Conservation (phyloP, 2,113 vertebrate genomes). For the Centropristis striata region DNA sequence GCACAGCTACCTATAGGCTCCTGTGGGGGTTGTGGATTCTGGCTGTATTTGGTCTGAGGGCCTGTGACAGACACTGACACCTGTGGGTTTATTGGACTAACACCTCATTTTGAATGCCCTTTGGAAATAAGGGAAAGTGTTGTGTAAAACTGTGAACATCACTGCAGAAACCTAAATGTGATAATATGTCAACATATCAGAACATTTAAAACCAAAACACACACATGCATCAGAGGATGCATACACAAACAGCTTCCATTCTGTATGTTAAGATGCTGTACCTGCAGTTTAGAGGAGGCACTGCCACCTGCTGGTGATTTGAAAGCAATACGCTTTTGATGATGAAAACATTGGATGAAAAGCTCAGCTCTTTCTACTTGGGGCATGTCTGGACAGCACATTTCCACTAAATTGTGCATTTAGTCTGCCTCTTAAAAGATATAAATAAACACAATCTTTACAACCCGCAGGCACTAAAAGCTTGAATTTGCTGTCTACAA, state of each 20-base stretch:
- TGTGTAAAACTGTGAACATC: neutral
- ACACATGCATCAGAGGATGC: neutral
- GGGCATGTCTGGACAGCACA: neutral
- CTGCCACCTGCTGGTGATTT: constrained; percentile 69
- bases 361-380: neutral
- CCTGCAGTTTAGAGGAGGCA: neutral
- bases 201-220: constrained; percentile 5
- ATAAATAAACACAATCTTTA: neutral
- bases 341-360: neutral
- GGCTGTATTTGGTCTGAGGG: constrained; percentile 73
- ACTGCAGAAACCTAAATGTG: neutral
- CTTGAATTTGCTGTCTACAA: neutral
- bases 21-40: constrained; percentile 24
- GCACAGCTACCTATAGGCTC: constrained; percentile 68
- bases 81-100: constrained; percentile 66
- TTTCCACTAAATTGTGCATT: neutral
- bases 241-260: neutral
- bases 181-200: neutral
- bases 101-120: constrained; percentile 52
- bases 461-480: neutral
- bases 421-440: neutral
- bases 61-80: constrained; percentile 78
- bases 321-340: neutral
- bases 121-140: constrained; percentile 15
- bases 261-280: neutral